A percentile compares a stretch with the other conserved stretches of the same genome.
These are phyloP conservation scores for Tetropium fuscum DNA, from an alignment of 2,888 invertebrate species.

Conservation along the genomic window DNA sequence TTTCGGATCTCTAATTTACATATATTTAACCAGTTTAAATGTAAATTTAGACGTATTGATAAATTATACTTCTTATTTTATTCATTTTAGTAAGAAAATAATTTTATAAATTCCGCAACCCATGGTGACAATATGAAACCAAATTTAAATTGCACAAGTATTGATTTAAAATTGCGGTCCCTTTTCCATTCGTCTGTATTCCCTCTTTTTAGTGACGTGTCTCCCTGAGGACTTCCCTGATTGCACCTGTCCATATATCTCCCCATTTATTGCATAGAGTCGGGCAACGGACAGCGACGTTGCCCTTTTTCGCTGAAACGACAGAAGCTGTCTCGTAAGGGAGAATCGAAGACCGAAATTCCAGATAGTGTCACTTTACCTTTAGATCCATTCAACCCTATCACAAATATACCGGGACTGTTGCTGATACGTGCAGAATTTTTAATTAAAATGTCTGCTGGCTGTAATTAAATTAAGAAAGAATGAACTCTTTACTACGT, in stretches of 20 bases:
- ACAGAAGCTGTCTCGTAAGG: constrained; percentile 59
- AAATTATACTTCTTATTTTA: no score
- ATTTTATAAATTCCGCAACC: constrained; percentile 22
- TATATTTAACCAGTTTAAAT: no score
- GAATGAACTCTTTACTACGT: no score
- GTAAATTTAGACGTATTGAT: no score
- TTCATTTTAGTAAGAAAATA: no score
- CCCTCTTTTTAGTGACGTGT: constrained; percentile 63
- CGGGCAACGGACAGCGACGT: constrained; percentile 47
- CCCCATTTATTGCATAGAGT: constrained; percentile 57
- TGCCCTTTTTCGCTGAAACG: constrained; percentile 62
- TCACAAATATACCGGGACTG: constrained; percentile 37
- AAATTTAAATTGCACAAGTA: constrained; percentile 58
- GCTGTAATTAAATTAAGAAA: neutral
- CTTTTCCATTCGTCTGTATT: constrained; percentile 58
- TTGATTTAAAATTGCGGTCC: constrained; percentile 65
- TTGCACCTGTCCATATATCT: constrained; percentile 66
- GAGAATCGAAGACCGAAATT: constrained; percentile 58
- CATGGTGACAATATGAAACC: constrained; percentile 42
- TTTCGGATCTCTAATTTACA: no score
- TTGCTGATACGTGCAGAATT: constrained; percentile 24
- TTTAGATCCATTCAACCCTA: constrained; percentile 63
- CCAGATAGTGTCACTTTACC: constrained; percentile 63
- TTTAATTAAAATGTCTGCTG: constrained; percentile 32
- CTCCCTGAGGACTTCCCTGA: constrained; percentile 64